Conservation (phyloP, 1,140 invertebrate species). For the Amphibalanus amphitrite region DNA sequence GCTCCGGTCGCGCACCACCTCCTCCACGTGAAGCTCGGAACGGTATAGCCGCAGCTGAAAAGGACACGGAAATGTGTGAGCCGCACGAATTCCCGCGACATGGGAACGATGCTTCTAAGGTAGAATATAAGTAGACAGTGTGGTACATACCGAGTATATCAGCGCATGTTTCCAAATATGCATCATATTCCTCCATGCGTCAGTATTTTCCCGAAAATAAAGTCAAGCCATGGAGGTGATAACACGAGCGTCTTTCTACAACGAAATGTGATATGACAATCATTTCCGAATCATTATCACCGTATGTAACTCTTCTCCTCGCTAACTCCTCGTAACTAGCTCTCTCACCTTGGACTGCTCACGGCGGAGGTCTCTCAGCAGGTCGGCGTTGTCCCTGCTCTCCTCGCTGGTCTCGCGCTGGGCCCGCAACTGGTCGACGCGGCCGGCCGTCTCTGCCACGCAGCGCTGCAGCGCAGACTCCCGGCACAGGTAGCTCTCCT, state of each 20-base stretch:
- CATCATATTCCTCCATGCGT: not conserved
- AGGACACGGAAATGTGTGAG: not conserved
- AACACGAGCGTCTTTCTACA: too few relatives aligned
- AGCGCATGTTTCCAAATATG: not conserved
- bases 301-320: too few relatives aligned
- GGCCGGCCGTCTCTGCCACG: not conserved
- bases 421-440: not conserved
- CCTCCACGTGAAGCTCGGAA: not conserved
- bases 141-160: not conserved
- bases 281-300: too few relatives aligned
- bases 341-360: not conserved
- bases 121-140: not conserved
- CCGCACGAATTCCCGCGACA: not conserved
- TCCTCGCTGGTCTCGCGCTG: not conserved
- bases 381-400: not conserved
- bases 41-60: not conserved
- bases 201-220: not conserved
- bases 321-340: too few relatives aligned
- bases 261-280: too few relatives aligned
- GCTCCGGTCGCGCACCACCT: slow-evolving; percentile 2
- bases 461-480: not conserved
- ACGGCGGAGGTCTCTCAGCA: not conserved
- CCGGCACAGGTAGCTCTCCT: not conserved
- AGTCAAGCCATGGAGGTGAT: not conserved
- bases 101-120: not conserved